These are phyloP conservation scores for Sebastes diploproa DNA, from an alignment of 2,797 vertebrate species.

Conservation along the genomic window DNA sequence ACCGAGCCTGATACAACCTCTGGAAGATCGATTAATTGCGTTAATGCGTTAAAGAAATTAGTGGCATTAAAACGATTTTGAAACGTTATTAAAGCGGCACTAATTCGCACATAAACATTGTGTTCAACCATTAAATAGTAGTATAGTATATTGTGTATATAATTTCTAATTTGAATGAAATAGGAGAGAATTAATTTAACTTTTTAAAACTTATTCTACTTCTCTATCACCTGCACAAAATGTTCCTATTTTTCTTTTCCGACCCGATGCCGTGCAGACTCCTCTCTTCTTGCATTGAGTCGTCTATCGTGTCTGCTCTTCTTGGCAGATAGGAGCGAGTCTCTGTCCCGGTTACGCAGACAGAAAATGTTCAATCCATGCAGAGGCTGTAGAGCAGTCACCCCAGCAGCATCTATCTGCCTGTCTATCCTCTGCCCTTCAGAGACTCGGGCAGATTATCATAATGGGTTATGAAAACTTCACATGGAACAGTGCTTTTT, in stretches of 20 bases:
- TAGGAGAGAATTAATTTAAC: background rate
- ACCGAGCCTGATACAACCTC: no score
- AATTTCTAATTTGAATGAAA: background rate
- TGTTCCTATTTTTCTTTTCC: conserved; percentile 4
- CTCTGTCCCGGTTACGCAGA: conserved; percentile 25
- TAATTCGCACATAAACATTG: background rate
- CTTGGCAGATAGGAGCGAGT: conserved; percentile 29
- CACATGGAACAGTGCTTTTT: conserved; percentile 74
- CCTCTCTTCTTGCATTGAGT: background rate
- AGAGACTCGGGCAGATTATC: conserved; percentile 72
- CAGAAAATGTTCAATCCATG: conserved; percentile 45
- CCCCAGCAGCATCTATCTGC: conserved; percentile 64
- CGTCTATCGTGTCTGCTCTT: conserved; percentile 27
- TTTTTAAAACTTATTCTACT: background rate
- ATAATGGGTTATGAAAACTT: conserved; percentile 79
- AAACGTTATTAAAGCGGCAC: no score
- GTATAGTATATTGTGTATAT: background rate
- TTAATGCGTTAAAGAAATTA: no score
- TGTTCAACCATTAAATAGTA: background rate
- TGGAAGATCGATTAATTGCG: no score
- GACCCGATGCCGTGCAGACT: background rate
- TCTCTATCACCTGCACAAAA: conserved; percentile 22
- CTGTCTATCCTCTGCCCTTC: conserved; percentile 61
- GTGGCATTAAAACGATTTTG: no score
- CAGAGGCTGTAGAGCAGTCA: conserved; percentile 48